phyloP scores from a whole-genome alignment of 64 coral and sea anemone genomes.

The Acropora tenuis region DNA sequence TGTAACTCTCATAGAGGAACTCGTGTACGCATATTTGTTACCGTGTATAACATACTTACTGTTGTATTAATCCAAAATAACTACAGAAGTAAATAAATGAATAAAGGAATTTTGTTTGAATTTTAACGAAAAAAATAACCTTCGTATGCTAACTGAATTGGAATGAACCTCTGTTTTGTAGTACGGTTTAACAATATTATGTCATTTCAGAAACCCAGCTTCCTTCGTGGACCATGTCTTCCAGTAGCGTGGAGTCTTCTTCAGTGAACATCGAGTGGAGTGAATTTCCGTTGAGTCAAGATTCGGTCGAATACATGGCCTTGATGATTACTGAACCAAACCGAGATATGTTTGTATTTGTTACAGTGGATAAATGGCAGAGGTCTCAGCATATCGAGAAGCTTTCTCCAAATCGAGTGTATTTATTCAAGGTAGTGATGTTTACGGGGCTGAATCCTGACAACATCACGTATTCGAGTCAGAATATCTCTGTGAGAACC shows the following conservation, averaged over 20 bases:
- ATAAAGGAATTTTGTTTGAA: no score
- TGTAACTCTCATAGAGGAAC: no score
- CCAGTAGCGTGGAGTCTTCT: neutral
- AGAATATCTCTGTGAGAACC: neutral
- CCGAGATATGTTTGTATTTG: neutral
- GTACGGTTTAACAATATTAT: neutral
- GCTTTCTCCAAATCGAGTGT: neutral
- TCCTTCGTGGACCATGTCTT: neutral
- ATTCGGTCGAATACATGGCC: neutral
- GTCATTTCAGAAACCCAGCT: neutral
- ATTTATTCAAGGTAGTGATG: neutral
- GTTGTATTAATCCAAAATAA: no score
- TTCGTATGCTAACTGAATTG: no score
- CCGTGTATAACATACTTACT: no score
- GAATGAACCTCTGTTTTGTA: no score
- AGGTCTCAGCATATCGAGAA: neutral
- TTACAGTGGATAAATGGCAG: neutral
- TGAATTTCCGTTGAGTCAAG: neutral
- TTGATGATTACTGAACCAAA: neutral
- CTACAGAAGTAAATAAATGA: no score
- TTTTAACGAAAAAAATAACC: no score
- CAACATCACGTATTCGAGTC: neutral
- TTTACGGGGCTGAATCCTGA: neutral
- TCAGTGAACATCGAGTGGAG: neutral
- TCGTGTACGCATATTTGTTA: no score